phyloP scores from a whole-genome alignment of 2,113 vertebrate species.

The Chelonoidis abingdonii region DNA sequence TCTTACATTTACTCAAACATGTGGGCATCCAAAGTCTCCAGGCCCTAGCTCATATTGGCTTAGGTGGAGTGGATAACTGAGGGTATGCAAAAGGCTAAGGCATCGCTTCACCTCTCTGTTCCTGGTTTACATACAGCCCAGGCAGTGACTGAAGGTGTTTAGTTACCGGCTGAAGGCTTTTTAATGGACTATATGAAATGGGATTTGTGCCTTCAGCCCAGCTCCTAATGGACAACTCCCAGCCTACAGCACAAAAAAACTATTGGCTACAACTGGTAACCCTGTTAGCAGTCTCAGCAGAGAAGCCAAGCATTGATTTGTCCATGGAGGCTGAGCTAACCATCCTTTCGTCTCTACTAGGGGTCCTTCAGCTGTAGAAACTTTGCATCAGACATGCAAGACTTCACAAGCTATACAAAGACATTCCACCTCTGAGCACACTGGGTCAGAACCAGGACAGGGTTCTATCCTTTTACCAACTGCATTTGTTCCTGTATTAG shows the following conservation, averaged over 20 bases:
- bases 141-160: background rate
- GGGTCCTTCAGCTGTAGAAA: background rate
- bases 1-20: background rate
- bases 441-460: background rate
- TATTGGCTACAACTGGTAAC: background rate
- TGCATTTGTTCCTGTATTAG: background rate
- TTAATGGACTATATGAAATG: background rate
- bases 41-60: background rate
- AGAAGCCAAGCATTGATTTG: background rate
- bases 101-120: background rate
- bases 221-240: background rate
- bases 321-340: background rate
- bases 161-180: background rate
- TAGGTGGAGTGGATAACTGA: background rate
- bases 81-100: background rate
- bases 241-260: background rate
- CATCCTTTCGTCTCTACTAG: background rate
- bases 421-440: background rate
- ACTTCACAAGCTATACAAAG: background rate
- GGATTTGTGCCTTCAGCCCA: background rate
- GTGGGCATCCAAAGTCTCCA: background rate
- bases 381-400: background rate
- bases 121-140: background rate
- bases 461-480: no score
- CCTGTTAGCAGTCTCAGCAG: background rate